Conservation (phyloP, 2,888 invertebrate species). For the Drosophila tripunctata region DNA sequence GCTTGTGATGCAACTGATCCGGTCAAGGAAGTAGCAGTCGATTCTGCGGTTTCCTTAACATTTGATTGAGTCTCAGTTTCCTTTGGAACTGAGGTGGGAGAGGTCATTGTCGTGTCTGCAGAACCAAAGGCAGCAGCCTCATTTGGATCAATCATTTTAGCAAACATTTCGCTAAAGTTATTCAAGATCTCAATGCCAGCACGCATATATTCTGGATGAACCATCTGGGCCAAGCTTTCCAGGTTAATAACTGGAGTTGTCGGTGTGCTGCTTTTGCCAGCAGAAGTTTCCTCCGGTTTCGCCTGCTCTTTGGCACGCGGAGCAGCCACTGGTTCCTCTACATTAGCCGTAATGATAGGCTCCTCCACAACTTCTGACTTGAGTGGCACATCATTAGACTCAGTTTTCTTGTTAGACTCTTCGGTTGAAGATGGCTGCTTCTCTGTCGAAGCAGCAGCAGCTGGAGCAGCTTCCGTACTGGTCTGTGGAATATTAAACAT, state of each 20-base stretch:
- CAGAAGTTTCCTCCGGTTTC: slow-evolving; percentile 7
- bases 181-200: slow-evolving; percentile 83
- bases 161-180: slow-evolving; percentile 83
- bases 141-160: slow-evolving; percentile 82
- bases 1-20: background rate
- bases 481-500: slow-evolving; percentile 50
- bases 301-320: slow-evolving; percentile 41
- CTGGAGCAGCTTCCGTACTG: slow-evolving; percentile 9
- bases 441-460: slow-evolving; percentile 2
- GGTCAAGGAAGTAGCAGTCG: background rate
- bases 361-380: slow-evolving; percentile 6
- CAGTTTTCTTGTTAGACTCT: slow-evolving; percentile 4
- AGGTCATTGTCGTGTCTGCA: slow-evolving; percentile 33
- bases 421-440: slow-evolving; percentile 4
- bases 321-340: slow-evolving; percentile 43
- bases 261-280: slow-evolving; percentile 29
- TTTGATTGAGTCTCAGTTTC: slow-evolving; percentile 23
- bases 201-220: slow-evolving; percentile 81
- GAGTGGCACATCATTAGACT: slow-evolving; percentile 3
- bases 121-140: slow-evolving; percentile 54
- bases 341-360: slow-evolving; percentile 15
- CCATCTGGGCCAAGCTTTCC: slow-evolving; percentile 71
- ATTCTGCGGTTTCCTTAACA: background rate
- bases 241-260: slow-evolving; percentile 59
- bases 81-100: slow-evolving; percentile 18